These are phyloP conservation scores for Lytechinus pictus DNA, from an alignment of 35 echinoderm and acorn worm species.

Conservation along the genomic window DNA sequence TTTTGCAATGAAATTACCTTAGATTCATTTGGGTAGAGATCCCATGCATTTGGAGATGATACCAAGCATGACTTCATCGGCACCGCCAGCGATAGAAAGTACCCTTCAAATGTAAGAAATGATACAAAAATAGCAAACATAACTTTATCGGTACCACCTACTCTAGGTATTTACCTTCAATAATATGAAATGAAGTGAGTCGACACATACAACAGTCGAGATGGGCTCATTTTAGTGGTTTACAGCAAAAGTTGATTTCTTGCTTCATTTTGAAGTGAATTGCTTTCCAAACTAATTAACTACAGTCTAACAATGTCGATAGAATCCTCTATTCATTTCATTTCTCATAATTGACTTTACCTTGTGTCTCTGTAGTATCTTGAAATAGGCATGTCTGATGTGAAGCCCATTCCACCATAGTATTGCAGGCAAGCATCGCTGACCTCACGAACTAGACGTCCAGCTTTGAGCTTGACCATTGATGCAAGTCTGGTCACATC, in stretches of 20 bases:
- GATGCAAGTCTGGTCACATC: slow-evolving; percentile 96
- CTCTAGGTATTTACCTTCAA: no score
- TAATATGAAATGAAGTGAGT: no score
- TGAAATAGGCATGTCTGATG: slow-evolving; percentile 73
- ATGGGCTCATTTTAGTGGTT: no score
- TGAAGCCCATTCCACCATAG: slow-evolving; percentile 98
- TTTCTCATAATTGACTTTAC: slow-evolving; percentile 43
- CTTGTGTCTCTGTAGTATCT: slow-evolving; percentile 86
- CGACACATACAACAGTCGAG: no score
- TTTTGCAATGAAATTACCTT: background rate
- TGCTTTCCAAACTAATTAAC: no score
- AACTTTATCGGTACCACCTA: no score
- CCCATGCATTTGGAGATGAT: slow-evolving; percentile 96
- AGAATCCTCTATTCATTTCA: background rate
- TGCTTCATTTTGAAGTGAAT: no score
- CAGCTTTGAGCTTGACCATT: slow-evolving; percentile 92
- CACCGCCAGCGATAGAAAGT: slow-evolving; percentile 91
- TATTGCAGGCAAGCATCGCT: slow-evolving; percentile 90
- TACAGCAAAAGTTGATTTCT: no score
- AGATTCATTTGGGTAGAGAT: slow-evolving; percentile 52
- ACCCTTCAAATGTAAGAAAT: slow-evolving; percentile 58
- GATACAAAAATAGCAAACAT: background rate
- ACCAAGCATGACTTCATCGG: slow-evolving; percentile 95
- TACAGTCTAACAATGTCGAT: no score
- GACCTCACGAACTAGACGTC: slow-evolving; percentile 76